Percentiles rank a stretch among this genome's conserved stretches.
phyloP scores from a whole-genome alignment of 1,140 invertebrate genomes.

The Cherax quadricarinatus region DNA sequence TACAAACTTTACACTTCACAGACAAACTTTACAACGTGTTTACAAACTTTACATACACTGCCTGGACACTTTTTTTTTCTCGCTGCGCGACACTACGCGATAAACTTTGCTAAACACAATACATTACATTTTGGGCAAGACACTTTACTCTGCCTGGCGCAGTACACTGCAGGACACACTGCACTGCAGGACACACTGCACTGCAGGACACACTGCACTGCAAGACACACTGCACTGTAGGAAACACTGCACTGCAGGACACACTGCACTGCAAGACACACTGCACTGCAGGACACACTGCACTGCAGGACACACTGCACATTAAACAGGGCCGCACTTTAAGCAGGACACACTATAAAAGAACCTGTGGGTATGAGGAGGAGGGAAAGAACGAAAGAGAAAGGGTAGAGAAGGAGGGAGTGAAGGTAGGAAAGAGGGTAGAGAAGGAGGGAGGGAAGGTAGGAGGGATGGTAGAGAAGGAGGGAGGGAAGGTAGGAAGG shows the following conservation, averaged over 20 bases:
- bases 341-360: background rate
- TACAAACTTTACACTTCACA: too few species aligned
- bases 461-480: too few species aligned
- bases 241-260: background rate
- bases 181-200: too few species aligned
- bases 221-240: background rate
- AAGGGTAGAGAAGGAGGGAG: background rate
- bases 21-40: too few species aligned
- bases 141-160: too few species aligned
- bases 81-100: background rate
- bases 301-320: background rate
- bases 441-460: background rate
- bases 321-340: background rate
- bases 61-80: too few species aligned
- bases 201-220: background rate
- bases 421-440: background rate
- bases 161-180: too few species aligned
- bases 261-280: background rate
- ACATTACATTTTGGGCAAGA: background rate
- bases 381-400: background rate
- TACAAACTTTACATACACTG: too few species aligned
- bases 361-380: background rate
- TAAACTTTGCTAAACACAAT: background rate
- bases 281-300: background rate
- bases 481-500: background rate